Evolutionary conservation across 2,888 invertebrate species (phyloP), one percentile per base, ranked within the genome.

Genomic region (Yponomeuta sedellus): DNA sequence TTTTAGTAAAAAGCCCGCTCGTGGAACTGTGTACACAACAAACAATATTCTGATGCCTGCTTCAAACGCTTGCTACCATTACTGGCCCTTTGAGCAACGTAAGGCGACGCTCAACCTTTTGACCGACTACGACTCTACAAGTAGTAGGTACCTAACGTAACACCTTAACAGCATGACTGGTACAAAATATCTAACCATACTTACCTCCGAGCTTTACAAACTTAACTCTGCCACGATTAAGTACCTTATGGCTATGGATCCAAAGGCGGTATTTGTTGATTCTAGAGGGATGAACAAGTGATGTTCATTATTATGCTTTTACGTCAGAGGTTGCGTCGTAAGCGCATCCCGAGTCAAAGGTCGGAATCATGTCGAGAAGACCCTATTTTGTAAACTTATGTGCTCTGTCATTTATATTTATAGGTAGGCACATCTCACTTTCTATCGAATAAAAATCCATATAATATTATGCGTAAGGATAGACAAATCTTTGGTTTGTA

Each of bases 271-370:
- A 16, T 52, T 52, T 52, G 44, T 52, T 16, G 4, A 52, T 52
- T 52, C 16, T 4, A 52, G 12, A 5, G 16, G 44, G 16, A 52
- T 44, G 3, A 3, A 52, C 34, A 10, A 34, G 34, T 52, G 44
- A 16, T 52, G 12, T 16, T 52, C 44, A 52, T 52, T 34, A 34
- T 34, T 34, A 52, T 52, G 12, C 44, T 52, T 12, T 52, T 52
- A 52, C 44, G 16, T 52, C 44, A 52, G 44, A 52, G 44, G 44
- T 52, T 52, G 44, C 44, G 44, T 52, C 44, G 44, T 16, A 52
- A 52, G 44, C 44, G 44, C 44, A 52, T 52, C 44, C 44, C 44
- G 44, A 52, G 44, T 52, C 44, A 52, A 52, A 52, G 44, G 44
- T 52, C 44, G 44, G 16, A 52, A 52, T 52, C 44, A 52, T 52